Conservation (phyloP, 2,113 vertebrate species). For the Crypturellus undulatus region DNA sequence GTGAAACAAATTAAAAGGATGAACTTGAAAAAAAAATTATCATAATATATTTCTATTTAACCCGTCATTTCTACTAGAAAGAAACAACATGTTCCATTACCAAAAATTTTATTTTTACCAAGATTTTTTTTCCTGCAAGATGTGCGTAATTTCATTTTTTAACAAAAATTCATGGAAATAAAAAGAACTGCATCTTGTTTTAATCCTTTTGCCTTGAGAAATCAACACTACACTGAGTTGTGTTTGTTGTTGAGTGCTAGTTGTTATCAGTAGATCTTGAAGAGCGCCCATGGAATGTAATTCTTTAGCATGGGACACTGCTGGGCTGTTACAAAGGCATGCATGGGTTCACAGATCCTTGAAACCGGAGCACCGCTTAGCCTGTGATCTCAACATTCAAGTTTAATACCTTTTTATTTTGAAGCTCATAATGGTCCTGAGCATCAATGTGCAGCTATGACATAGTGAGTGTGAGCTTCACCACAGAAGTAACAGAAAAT, state of each 20-base stretch:
- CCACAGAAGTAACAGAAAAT: neutral
- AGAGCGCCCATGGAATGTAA: neutral
- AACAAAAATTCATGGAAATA: neutral
- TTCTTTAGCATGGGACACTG: neutral
- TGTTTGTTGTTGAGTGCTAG: neutral
- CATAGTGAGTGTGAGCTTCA: neutral
- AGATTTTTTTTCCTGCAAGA: neutral
- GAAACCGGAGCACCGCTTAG: neutral
- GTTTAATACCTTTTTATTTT: conserved; percentile 27
- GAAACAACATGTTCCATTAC: neutral
- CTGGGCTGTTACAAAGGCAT: conserved; percentile 10
- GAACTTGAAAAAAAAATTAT: neutral
- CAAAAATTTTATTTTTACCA: neutral
- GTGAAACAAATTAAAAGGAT: neutral
- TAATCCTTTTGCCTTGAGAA: neutral
- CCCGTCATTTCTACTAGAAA: neutral
- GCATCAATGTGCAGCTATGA: neutral
- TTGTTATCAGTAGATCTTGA: neutral
- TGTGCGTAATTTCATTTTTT: neutral
- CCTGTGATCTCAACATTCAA: conserved; percentile 39
- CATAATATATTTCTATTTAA: neutral
- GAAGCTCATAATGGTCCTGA: neutral
- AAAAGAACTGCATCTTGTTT: neutral
- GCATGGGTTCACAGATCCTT: conserved; percentile 11
- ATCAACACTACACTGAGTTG: neutral